These are phyloP conservation scores for Karalla daura DNA, from an alignment of 2,797 vertebrate genomes.

Conservation along the genomic window DNA sequence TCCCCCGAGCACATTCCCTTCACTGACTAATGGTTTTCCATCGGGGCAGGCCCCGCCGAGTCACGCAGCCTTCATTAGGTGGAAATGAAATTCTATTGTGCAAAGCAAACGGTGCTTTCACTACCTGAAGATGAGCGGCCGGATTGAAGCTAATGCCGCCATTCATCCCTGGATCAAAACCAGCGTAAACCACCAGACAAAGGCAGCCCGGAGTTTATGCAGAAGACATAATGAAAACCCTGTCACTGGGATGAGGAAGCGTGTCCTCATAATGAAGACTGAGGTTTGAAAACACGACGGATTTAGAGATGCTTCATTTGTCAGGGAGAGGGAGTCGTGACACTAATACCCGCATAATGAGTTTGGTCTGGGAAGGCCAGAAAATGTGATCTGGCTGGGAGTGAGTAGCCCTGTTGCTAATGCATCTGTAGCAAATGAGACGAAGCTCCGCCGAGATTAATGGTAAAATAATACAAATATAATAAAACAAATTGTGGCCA, in stretches of 20 bases:
- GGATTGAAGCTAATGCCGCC: constrained; percentile 12
- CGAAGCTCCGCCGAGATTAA: constrained; percentile 43
- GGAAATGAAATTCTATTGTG: constrained; percentile 15
- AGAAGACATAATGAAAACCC: constrained; percentile 6
- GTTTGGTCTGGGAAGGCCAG: constrained; percentile 31
- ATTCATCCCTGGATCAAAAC: constrained; percentile 11
- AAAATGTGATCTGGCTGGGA: constrained; percentile 42
- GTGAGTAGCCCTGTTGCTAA: constrained; percentile 47
- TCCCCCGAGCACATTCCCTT: constrained; percentile 27
- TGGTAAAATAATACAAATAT: constrained; percentile 45
- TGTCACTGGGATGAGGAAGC: constrained; percentile 25
- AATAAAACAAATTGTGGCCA: constrained; percentile 46
- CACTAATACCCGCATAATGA: constrained; percentile 56
- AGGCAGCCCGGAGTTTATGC: background rate
- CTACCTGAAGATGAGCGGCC: background rate
- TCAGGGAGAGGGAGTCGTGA: constrained; percentile 41
- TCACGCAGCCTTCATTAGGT: background rate
- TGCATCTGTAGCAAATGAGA: constrained; percentile 33
- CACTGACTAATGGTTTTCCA: constrained; percentile 61
- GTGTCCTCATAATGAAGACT: constrained; percentile 20
- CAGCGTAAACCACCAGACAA: constrained; percentile 23
- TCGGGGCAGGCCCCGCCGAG: background rate
- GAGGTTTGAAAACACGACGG: constrained; percentile 33
- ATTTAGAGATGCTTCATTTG: constrained; percentile 47
- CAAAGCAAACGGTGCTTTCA: background rate